Percentiles rank a stretch among this genome's conserved stretches.
phyloP scores from a whole-genome alignment of 2,113 vertebrate genomes.

The Hemibagrus wyckioides region DNA sequence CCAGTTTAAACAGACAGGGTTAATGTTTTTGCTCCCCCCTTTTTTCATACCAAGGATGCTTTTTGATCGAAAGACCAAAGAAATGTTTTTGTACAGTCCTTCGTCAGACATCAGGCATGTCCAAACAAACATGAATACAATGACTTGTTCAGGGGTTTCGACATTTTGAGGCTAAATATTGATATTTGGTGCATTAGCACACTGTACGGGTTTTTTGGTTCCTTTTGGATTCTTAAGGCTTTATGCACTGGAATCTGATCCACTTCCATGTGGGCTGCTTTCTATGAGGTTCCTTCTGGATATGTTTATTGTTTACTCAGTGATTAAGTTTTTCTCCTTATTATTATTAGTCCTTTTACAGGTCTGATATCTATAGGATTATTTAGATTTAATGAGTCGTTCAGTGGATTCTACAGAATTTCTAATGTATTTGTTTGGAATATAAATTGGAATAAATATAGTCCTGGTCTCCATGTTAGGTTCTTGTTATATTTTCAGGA shows the following conservation, averaged over 20 bases:
- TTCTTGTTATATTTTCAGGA: not conserved
- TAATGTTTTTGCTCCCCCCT: slow-evolving; percentile 15
- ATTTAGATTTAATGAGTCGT: not conserved
- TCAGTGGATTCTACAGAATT: not conserved
- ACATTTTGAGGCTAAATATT: not conserved
- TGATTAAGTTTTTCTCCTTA: not conserved
- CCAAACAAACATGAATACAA: not conserved
- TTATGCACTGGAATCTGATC: not conserved
- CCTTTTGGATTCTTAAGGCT: not conserved
- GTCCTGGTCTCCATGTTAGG: not conserved
- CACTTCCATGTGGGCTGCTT: not conserved
- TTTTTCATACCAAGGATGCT: not conserved
- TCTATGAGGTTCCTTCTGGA: not conserved
- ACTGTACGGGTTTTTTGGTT: too few species aligned
- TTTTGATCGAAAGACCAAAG: slow-evolving; percentile 36
- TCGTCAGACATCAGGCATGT: not conserved
- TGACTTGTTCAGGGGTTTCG: not conserved
- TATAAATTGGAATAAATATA: not conserved
- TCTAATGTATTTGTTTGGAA: not conserved
- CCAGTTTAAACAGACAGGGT: slow-evolving; percentile 31
- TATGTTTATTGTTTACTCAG: not conserved
- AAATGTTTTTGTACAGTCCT: not conserved
- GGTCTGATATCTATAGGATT: not conserved
- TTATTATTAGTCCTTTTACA: not conserved
- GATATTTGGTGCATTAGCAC: not conserved